Evolutionary conservation across 2,797 vertebrate species (phyloP).

Genomic region (Hemibagrus guttatus): DNA sequence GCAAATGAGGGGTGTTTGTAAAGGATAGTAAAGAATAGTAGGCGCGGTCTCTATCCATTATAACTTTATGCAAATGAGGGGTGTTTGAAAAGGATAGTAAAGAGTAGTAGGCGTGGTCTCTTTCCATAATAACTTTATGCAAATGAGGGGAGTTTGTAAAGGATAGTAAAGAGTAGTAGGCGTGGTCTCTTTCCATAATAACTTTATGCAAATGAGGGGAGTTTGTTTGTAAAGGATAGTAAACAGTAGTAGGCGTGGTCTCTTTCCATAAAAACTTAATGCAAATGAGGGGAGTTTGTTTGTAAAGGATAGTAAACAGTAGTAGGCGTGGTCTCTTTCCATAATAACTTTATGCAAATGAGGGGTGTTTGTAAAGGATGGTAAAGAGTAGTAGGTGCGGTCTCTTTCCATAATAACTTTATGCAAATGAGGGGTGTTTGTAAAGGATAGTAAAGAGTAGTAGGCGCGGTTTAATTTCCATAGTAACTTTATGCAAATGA

Average conservation of each 20-base stretch:
- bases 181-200: conserved; percentile 12
- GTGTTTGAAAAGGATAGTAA: background rate
- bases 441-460: background rate
- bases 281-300: conserved; percentile 31
- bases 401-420: background rate
- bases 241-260: background rate
- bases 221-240: background rate
- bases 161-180: background rate
- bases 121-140: conserved; percentile 53
- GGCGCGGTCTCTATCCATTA: background rate
- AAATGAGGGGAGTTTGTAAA: conserved; percentile 19
- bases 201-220: conserved; percentile 53
- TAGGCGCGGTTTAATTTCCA: conserved; percentile 53
- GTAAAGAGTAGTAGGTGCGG: background rate
- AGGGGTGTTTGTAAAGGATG: background rate
- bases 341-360: conserved; percentile 56
- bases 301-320: background rate
- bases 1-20: conserved; percentile 25
- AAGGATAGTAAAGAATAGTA: background rate
- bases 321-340: background rate
- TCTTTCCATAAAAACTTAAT: conserved; percentile 3
- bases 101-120: background rate
- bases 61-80: conserved; percentile 56
- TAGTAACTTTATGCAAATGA: conserved; percentile 60
- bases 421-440: background rate